These are phyloP conservation scores for Idaea straminata DNA, from an alignment of 2,888 invertebrate genomes.

Conservation along the genomic window DNA sequence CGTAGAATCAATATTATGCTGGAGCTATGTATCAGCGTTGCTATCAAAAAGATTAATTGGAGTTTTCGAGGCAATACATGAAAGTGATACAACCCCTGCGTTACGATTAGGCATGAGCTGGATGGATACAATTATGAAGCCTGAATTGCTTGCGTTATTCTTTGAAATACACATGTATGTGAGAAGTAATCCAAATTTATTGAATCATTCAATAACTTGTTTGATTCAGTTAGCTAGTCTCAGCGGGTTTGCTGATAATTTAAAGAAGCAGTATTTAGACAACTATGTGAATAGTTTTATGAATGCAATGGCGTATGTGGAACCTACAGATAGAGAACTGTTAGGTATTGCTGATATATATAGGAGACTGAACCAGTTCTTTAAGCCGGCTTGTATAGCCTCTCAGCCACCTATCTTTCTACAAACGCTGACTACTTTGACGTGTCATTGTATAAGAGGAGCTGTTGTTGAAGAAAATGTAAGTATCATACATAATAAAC, in stretches of 20 bases:
- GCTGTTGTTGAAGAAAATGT: constrained; percentile 71
- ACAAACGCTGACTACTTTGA: constrained; percentile 66
- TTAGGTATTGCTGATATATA: constrained; percentile 72
- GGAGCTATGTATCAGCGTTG: constrained; percentile 87
- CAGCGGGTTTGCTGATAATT: constrained; percentile 59
- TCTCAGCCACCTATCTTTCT: constrained; percentile 64
- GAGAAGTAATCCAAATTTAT: constrained; percentile 85
- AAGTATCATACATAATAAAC: constrained; percentile 38
- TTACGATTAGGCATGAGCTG: constrained; percentile 84
- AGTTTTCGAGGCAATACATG: constrained; percentile 85
- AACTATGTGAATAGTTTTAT: constrained; percentile 70
- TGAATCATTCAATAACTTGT: constrained; percentile 89
- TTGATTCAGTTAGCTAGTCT: constrained; percentile 86
- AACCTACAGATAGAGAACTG: constrained; percentile 68
- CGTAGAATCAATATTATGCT: constrained; percentile 88
- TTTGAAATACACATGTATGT: constrained; percentile 92
- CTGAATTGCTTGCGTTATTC: constrained; percentile 87
- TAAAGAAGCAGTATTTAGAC: constrained; percentile 70
- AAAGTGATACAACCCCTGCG: constrained; percentile 82
- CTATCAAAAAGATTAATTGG: constrained; percentile 86
- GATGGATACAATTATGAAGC: constrained; percentile 88
- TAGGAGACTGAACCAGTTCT: constrained; percentile 68
- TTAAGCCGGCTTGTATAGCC: constrained; percentile 64
- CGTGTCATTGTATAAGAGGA: constrained; percentile 69
- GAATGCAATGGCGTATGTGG: constrained; percentile 67